A percentile compares a stretch with the other conserved stretches of the same genome.
Conservation (phyloP, 2,888 invertebrate species). For the Andrena flavipes region DNA sequence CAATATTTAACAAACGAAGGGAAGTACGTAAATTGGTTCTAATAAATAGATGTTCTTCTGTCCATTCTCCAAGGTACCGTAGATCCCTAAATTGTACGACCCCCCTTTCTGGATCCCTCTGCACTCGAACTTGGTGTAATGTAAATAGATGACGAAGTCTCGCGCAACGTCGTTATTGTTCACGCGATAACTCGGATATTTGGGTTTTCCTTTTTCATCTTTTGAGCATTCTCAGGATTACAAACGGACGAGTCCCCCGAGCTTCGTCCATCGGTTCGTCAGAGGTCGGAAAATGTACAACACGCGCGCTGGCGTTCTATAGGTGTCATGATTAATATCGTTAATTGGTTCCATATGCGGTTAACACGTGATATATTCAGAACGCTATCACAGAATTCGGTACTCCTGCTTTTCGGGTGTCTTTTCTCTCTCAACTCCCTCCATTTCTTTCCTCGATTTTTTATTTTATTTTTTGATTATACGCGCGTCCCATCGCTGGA, state of each 20-base stretch:
- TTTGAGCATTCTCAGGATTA: conserved; percentile 55
- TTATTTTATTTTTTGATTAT: background rate
- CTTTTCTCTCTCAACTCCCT: too few relatives aligned
- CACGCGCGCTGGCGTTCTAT: background rate
- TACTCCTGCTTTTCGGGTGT: conserved; percentile 21
- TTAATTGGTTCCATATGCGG: conserved; percentile 34
- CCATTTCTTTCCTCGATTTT: background rate
- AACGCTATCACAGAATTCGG: conserved; percentile 21
- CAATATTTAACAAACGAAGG: too few relatives aligned
- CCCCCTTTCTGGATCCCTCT: background rate
- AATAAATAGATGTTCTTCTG: background rate
- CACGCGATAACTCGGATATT: background rate
- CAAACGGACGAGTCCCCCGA: conserved; percentile 42
- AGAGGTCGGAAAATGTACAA: conserved; percentile 50
- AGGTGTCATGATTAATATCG: conserved; percentile 17
- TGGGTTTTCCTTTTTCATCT: background rate
- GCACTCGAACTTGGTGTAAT: background rate
- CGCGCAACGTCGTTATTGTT: background rate
- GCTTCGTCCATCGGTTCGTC: conserved; percentile 47
- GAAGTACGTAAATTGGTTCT: too few relatives aligned
- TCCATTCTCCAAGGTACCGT: background rate
- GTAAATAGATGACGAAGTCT: background rate
- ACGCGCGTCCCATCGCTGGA: background rate
- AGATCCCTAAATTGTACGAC: background rate
- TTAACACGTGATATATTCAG: conserved; percentile 14